A percentile compares a stretch with the other conserved stretches of the same genome.
These are phyloP conservation scores for Ridgeia piscesae DNA, from an alignment of 1,140 invertebrate species.

Conservation along the genomic window DNA sequence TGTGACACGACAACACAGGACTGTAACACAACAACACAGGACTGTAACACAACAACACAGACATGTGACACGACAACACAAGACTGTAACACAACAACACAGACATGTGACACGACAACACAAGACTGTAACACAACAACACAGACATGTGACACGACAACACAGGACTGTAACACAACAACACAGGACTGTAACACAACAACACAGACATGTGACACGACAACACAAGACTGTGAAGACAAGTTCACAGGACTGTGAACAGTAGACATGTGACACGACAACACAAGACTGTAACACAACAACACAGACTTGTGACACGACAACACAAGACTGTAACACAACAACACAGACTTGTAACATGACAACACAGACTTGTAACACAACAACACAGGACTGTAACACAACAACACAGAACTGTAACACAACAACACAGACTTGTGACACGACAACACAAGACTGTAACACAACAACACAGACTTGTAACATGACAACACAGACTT, in stretches of 20 bases:
- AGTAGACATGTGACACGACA: constrained; percentile 91
- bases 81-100: not conserved
- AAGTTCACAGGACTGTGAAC: too few relatives aligned
- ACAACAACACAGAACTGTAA: constrained; percentile 89
- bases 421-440: not conserved
- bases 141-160: not conserved
- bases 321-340: too few relatives aligned
- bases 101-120: not conserved
- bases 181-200: not conserved
- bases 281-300: constrained; percentile 80
- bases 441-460: too few relatives aligned
- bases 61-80: not conserved
- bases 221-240: too few relatives aligned
- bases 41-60: not conserved
- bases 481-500: constrained; percentile 53
- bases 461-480: too few relatives aligned
- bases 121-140: not conserved
- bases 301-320: not conserved
- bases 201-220: not conserved
- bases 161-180: not conserved
- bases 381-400: too few relatives aligned
- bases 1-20: not conserved
- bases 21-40: not conserved
- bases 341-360: constrained; percentile 86
- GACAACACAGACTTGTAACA: not conserved